Base-by-base conservation (phyloP, 2,888 invertebrate genomes). In the Salpingus planirostris region DNA sequence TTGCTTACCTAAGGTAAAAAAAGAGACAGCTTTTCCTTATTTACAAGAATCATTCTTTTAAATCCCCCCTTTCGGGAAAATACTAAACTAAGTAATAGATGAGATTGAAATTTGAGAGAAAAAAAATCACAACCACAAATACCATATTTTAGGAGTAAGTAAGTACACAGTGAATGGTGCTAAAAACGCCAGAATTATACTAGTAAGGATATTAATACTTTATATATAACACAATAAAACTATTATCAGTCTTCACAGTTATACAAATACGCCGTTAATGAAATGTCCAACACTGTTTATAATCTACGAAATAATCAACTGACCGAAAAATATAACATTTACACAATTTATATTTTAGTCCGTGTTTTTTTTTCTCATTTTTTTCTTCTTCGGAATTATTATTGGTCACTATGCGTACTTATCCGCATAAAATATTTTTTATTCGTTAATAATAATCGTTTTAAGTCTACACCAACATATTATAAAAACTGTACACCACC, bases 231-330 rank as follows among this genome's bases (percentile, higher is more conserved):
- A 62, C 61, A 61, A 62, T 61, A 62, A 59, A 62, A 59, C 59
- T 61, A 61, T 54, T 56, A 50, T 62, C 62, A 62, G 62, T 62
- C 62, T 63, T 62, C 57, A 60, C 59, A 60, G 57, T 62, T 59
- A 60, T 62, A 63, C 60, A 62, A 61, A 57, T 60, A 62, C 58
- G 54, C 49, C 42, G 48, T 52, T 50, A 49, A 48, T 53, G 47
- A 47, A 56, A 59, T 52, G 52, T 58, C 52, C 56, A 58, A 58
- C 59, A 57, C 59, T 57, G 53, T 57, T 55, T 52, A 56, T 53
- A 55, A 54, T 55, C 57, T 60, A 60, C 55, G 56, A 57, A 57
- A 57, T 52, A 57, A 59, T 56, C 54, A 60, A 59, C 59, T 58
- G 60, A 61, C 60, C 60, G 55, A 57, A 60, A 61, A 60, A 60